Conservation (phyloP, 2,888 invertebrate species). For the Ligdia adustata region DNA sequence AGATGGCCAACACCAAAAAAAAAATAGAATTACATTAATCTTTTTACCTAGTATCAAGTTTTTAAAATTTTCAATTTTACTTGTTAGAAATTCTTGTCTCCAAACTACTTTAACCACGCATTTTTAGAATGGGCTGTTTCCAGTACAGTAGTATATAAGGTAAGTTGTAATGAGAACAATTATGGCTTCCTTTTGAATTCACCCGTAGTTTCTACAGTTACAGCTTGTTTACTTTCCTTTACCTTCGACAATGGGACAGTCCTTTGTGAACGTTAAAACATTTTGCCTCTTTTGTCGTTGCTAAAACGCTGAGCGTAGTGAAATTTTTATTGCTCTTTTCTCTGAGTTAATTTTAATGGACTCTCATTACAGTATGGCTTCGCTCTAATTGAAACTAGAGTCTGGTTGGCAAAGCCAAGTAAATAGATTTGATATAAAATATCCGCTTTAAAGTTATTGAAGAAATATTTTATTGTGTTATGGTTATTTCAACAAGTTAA, state of each 20-base stretch:
- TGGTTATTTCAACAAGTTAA: too few species aligned
- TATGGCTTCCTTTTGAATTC: constrained; percentile 20
- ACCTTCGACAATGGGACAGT: constrained; percentile 29
- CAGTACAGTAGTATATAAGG: too few species aligned
- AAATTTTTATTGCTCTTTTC: constrained; percentile 2
- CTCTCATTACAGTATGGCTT: background rate
- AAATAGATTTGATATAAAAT: background rate
- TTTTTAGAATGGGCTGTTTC: too few species aligned
- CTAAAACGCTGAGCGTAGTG: constrained; percentile 1
- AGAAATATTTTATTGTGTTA: too few species aligned
- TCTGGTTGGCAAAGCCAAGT: too few species aligned
- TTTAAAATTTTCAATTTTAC: too few species aligned
- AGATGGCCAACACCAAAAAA: too few species aligned
- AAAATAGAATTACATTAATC: too few species aligned
- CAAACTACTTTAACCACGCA: too few species aligned
- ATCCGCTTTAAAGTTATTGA: too few species aligned
- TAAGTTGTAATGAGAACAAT: constrained; percentile 19
- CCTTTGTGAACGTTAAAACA: constrained; percentile 32
- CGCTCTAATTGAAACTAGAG: background rate
- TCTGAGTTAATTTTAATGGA: background rate
- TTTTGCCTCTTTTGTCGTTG: constrained; percentile 23
- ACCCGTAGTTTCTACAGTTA: background rate
- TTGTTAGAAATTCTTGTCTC: too few species aligned
- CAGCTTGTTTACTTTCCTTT: constrained; percentile 23
- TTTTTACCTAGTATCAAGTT: too few species aligned